These are phyloP conservation scores for Masnerella sp. DNA, from an alignment of 2,888 invertebrate species.

Conservation along the genomic window DNA sequence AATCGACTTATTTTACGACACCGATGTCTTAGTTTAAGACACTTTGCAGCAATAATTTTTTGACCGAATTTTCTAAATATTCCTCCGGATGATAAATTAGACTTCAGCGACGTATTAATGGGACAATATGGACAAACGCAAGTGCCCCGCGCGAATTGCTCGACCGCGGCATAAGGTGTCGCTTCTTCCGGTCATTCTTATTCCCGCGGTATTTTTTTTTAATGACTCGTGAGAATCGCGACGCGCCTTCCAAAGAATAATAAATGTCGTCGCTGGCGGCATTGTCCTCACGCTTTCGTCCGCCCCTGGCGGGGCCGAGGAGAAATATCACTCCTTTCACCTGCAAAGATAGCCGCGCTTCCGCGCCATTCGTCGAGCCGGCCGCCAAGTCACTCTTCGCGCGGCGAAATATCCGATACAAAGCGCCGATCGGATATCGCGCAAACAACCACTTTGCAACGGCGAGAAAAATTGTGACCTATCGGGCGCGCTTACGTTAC, in stretches of 20 bases:
- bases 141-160: conserved; percentile 41
- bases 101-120: conserved; percentile 5
- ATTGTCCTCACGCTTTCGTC: conserved; percentile 50
- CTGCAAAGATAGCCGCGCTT: conserved; percentile 58
- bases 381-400: conserved; percentile 63
- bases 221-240: conserved; percentile 69
- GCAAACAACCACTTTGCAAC: conserved; percentile 57
- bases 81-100: conserved; percentile 16
- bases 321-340: conserved; percentile 66
- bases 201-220: conserved; percentile 61
- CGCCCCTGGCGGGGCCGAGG: conserved; percentile 50
- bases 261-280: conserved; percentile 65
- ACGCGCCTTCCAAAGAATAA: conserved; percentile 65
- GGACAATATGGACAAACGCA: conserved; percentile 24
- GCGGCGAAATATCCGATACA: conserved; percentile 60
- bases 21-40: no score
- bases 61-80: no score
- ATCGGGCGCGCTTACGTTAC: conserved; percentile 59
- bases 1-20: no score
- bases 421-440: conserved; percentile 47
- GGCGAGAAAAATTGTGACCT: conserved; percentile 65
- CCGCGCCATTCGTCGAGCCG: conserved; percentile 68
- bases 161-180: conserved; percentile 17
- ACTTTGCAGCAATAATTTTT: no score
- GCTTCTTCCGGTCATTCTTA: conserved; percentile 20